Evolutionary conservation across 2,888 invertebrate genomes (phyloP), one percentile per base, ranked within the genome.

Genomic region (Diogma glabrata): DNA sequence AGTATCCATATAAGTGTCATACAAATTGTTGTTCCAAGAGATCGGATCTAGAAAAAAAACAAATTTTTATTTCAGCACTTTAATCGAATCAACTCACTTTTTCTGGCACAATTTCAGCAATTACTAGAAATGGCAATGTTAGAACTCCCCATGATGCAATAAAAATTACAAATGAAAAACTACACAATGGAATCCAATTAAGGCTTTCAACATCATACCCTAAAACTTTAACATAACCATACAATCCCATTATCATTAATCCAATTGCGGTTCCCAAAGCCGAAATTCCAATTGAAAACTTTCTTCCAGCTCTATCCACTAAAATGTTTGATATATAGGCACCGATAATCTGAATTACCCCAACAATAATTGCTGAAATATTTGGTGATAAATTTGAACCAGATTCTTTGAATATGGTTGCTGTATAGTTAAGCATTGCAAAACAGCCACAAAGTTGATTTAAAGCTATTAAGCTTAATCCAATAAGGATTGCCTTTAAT

Each of bases 391-490:
- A 40, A 47, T 56, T 65, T 10, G 67, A 66, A 0, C 69, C 70
- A 8, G 67, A 58, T 51, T 64, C 55, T 24, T 62, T 22, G 40
- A 70, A 70, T 14, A 70, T 69, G 4, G 59, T 57, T 1, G 67
- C 67, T 4, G 70, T 65, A 24, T 67, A 69, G 52, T 63, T 69
- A 8, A 70, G 49, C 64, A 69, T 62, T 3, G 65, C 67, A 48
- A 67, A 69, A 51, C 65, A 64, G 14, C 69, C 69, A 51, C 65
- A 65, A 23, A 63, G 56, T 53, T 69, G 67, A 57, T 69, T 67
- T 10, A 66, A 50, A 1, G 58, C 53, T 56, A 69, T 55, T 9
- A 70, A 56, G 1, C 58, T 63, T 4, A 66, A 51, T 3, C 67
- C 65, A 50, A 69, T 64, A 1, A 61, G 12, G 14, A 64, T 58